Conservation (phyloP, 2,888 invertebrate species). For the Caenorhabditis sp. region DNA sequence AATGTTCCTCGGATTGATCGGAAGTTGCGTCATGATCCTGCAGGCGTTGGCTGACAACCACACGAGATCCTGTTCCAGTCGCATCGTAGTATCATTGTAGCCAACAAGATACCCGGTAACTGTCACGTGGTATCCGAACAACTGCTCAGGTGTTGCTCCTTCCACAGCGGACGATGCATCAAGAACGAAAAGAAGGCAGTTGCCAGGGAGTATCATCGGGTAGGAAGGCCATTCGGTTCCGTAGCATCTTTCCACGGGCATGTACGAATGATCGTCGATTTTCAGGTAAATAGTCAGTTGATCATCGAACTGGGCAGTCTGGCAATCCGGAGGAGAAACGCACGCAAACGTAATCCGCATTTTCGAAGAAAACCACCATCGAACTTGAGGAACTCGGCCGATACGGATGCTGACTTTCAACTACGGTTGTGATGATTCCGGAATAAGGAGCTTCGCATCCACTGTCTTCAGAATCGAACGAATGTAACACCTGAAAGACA, state of each 20-base stretch:
- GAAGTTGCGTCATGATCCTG: slow-evolving; percentile 71
- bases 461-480: slow-evolving; percentile 44
- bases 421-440: slow-evolving; percentile 59
- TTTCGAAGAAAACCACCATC: slow-evolving; percentile 86
- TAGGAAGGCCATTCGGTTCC: slow-evolving; percentile 86
- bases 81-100: slow-evolving; percentile 54
- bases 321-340: slow-evolving; percentile 86
- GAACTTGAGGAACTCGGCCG: slow-evolving; percentile 83
- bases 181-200: slow-evolving; percentile 93
- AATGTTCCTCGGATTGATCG: slow-evolving; percentile 58
- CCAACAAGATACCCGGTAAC: slow-evolving; percentile 68
- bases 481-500: slow-evolving; percentile 25
- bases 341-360: slow-evolving; percentile 91
- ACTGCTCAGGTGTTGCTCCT: slow-evolving; percentile 64
- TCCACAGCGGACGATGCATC: slow-evolving; percentile 86
- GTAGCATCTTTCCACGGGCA: slow-evolving; percentile 79
- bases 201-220: slow-evolving; percentile 80
- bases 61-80: slow-evolving; percentile 75
- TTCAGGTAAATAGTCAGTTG: slow-evolving; percentile 82
- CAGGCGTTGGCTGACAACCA: slow-evolving; percentile 76
- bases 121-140: slow-evolving; percentile 76
- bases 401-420: slow-evolving; percentile 96
- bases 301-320: slow-evolving; percentile 88
- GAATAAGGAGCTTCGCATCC: slow-evolving; percentile 36
- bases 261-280: slow-evolving; percentile 68